phyloP scores from a whole-genome alignment of 2,797 vertebrate species.

The Hydrophis major region DNA sequence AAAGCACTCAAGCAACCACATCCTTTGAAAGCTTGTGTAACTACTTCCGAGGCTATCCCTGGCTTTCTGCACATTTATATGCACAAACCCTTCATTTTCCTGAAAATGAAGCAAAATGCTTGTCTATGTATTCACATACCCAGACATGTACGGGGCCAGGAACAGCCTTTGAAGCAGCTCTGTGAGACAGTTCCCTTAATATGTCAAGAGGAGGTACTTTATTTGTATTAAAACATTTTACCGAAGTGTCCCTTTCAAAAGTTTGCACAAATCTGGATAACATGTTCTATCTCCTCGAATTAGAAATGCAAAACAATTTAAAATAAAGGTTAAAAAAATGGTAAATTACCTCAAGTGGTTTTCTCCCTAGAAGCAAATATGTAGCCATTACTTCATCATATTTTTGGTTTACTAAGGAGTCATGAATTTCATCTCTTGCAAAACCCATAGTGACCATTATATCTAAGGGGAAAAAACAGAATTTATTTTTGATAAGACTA shows the following conservation, averaged over 20 bases:
- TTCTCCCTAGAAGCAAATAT: slow-evolving; percentile 93
- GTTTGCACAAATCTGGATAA: not conserved
- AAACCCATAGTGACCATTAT: slow-evolving; percentile 98
- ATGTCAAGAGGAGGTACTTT: not conserved
- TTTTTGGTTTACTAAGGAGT: slow-evolving; percentile 89
- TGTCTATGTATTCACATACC: not conserved
- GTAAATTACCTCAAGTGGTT: slow-evolving; percentile 88
- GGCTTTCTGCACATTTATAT: not conserved
- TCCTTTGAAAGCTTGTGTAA: not conserved
- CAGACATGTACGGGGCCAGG: not conserved
- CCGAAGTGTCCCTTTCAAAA: not conserved
- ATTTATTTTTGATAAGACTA: not conserved
- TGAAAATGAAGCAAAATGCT: not conserved
- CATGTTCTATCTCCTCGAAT: not conserved
- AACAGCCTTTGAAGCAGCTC: not conserved
- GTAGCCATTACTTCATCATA: slow-evolving; percentile 98
- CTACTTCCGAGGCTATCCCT: not conserved
- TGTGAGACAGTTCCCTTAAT: not conserved
- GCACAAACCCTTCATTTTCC: not conserved
- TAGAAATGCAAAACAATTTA: not conserved
- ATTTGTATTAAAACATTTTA: not conserved
- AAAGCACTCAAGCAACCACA: not conserved
- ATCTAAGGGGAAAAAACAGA: slow-evolving; percentile 71
- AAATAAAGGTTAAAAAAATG: slow-evolving; percentile 3
- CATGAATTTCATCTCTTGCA: slow-evolving; percentile 93